These are phyloP conservation scores for Thymallus thymallus DNA, from an alignment of 2,113 vertebrate genomes.

Conservation along the genomic window DNA sequence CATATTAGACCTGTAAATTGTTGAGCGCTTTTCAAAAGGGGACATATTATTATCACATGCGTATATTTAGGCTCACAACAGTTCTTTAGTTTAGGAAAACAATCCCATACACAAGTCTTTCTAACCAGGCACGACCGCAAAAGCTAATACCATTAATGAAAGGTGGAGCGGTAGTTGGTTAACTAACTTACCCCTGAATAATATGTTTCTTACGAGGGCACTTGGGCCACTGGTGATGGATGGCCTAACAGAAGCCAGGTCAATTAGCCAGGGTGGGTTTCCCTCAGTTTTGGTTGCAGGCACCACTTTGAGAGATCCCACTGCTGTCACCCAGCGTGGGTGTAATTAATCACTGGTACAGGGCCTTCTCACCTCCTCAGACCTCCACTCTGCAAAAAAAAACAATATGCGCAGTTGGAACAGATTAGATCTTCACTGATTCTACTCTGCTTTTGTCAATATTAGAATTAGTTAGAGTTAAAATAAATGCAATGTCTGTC, in stretches of 20 bases:
- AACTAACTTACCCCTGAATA: conserved; percentile 73
- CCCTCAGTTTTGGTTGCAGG: conserved; percentile 59
- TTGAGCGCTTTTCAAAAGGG: too few species aligned
- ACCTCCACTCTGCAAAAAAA: conserved; percentile 47
- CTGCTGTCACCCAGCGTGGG: conserved; percentile 62
- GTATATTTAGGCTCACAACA: too few species aligned
- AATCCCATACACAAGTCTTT: background rate
- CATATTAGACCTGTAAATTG: too few species aligned
- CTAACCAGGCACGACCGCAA: background rate
- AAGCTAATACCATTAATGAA: conserved; percentile 12
- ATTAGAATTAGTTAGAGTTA: conserved; percentile 6
- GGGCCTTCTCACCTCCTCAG: conserved; percentile 69
- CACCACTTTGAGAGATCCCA: conserved; percentile 54
- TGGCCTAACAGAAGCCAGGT: conserved; percentile 76
- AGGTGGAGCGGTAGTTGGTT: conserved; percentile 50
- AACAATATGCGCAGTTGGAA: conserved; percentile 50
- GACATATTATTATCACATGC: too few species aligned
- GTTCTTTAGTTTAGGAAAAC: too few species aligned
- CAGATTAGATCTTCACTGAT: conserved; percentile 56
- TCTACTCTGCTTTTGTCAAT: conserved; percentile 63
- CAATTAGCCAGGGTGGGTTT: conserved; percentile 74
- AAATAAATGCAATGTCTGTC: background rate
- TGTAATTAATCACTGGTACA: conserved; percentile 75
- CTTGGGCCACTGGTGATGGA: conserved; percentile 72
- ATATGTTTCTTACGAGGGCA: conserved; percentile 68